Evolutionary conservation across 2,113 vertebrate genomes (phyloP), one percentile per base, ranked within the genome.

Genomic region (Oriolus oriolus): DNA sequence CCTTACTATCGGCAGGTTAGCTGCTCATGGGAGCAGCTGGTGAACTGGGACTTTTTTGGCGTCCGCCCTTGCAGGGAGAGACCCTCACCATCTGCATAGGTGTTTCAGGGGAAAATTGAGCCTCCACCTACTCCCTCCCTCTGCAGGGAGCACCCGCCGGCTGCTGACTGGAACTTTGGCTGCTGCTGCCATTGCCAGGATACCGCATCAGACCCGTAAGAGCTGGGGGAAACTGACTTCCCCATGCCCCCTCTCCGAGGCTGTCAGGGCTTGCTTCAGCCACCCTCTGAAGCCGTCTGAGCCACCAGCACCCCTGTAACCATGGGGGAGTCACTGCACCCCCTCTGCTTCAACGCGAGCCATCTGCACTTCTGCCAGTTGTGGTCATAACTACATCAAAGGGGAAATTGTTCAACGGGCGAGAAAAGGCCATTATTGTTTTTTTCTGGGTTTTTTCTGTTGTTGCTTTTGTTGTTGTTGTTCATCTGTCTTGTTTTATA

Each of bases 61-160:
- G 1, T n/a, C 42, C 1, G 1, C 5, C 22, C 11, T 59, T 1
- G 1, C 23, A 1, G 1, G 19, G 53, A 68, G n/a, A 68, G 23
- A 69, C 14, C 18, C 14, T 69, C 0, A 0, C 28, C 14, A 22
- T 22, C 23, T 23, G 28, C 7, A 3, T 15, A 23, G 35, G 42
- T 27, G 22, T 35, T 33, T 33, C 18, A 68, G 52, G 17, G 42
- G 7, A 39, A 47, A 57, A 27, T 11, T 9, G 42, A 9, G 13
- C 6, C 16, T 10, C 9, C 26, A 45, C 0, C 6, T 31, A 16
- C 50, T 27, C 18, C 13, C 28, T 39, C 28, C 21, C 14, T 33
- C n/a, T 0, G 0, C n/a, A 39, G 28, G 42, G 8, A 81, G n/a
- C 13, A 31, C 8, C 17, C 20, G 21, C n/a, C 11, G 8, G 17